phyloP scores from a whole-genome alignment of 2,797 vertebrate species.

The Alcedo quadribrachys region DNA sequence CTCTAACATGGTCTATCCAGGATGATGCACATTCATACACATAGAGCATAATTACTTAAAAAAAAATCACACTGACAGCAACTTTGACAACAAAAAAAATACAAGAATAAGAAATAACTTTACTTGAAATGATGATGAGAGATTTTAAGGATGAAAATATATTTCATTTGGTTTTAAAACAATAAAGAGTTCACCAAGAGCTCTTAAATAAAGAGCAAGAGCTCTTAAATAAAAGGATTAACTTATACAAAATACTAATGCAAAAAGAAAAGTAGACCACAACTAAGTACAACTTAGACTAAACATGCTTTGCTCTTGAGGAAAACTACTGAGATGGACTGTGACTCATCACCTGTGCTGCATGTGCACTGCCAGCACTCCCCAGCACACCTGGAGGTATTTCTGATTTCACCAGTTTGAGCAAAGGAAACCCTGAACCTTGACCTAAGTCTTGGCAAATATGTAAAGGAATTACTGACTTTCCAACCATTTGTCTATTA shows the following conservation, averaged over 20 bases:
- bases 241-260: background rate
- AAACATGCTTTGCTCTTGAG: background rate
- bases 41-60: background rate
- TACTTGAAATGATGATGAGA: background rate
- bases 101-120: background rate
- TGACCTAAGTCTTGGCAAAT: conserved; percentile 52
- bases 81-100: background rate
- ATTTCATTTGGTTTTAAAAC: background rate
- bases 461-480: conserved; percentile 46
- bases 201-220: background rate
- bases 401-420: conserved; percentile 20
- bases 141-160: background rate
- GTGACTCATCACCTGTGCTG: background rate
- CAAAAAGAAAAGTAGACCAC: background rate
- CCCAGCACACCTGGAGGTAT: background rate
- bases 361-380: background rate
- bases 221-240: background rate
- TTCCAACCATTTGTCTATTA: conserved; percentile 48
- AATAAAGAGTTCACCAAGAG: background rate
- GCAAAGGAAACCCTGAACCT: conserved; percentile 44
- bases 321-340: background rate
- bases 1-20: background rate
- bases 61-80: background rate
- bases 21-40: background rate
- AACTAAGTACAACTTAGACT: background rate